Percentiles rank a stretch among this genome's conserved stretches.
Conservation (phyloP, 2,888 invertebrate genomes). For the Cephonodes hylas region DNA sequence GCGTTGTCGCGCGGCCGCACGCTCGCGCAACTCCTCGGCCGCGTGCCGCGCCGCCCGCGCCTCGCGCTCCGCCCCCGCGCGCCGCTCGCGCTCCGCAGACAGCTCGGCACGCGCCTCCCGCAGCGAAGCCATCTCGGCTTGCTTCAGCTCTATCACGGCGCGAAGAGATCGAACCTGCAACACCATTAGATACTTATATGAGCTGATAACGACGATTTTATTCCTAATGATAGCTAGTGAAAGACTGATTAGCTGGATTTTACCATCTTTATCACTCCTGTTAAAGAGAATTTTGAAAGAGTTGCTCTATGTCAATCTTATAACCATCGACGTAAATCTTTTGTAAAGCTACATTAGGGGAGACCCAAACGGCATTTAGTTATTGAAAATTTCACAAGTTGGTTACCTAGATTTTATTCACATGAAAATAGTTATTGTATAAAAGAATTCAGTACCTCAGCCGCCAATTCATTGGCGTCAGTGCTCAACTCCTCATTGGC, state of each 20-base stretch:
- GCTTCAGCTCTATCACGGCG: slow-evolving; percentile 93
- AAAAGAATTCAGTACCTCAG: slow-evolving; percentile 49
- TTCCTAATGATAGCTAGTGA: neutral
- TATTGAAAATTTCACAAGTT: neutral
- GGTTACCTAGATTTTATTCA: no score
- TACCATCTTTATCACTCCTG: neutral
- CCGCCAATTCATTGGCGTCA: slow-evolving; percentile 71
- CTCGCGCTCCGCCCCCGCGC: slow-evolving; percentile 86
- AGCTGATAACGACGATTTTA: no score
- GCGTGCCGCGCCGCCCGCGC: slow-evolving; percentile 89
- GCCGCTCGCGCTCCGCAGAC: slow-evolving; percentile 86
- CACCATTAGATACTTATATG: no score
- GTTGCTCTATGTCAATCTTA: no score
- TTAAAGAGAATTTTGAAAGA: no score
- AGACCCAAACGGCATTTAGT: no score
- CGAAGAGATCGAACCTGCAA: slow-evolving; percentile 84
- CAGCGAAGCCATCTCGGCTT: slow-evolving; percentile 90
- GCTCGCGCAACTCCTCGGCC: slow-evolving; percentile 92
- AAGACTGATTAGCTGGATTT: neutral
- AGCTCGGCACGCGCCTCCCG: slow-evolving; percentile 86
- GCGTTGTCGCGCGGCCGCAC: slow-evolving; percentile 86
- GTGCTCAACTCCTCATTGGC: slow-evolving; percentile 71
- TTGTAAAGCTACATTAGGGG: no score
- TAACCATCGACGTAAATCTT: no score
- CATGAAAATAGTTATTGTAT: neutral